Conservation (phyloP, 2,113 vertebrate species). For the Neomonachus schauinslandi region DNA sequence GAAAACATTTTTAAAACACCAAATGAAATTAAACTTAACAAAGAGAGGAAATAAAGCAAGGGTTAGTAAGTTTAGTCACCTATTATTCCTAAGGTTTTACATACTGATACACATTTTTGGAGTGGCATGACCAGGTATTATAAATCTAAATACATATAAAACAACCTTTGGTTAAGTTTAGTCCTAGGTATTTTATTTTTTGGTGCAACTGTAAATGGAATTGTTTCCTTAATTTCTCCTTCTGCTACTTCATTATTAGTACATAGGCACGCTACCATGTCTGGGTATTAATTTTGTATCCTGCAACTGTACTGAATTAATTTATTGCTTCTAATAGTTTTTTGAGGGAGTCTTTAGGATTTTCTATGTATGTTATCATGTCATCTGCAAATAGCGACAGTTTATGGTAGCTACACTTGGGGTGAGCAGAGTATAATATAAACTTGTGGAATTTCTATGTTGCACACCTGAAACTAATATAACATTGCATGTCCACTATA, state of each 20-base stretch:
- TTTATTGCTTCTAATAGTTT: background rate
- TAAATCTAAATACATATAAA: background rate
- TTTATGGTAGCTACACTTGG: background rate
- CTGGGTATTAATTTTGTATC: background rate
- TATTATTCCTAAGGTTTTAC: background rate
- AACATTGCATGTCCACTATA: background rate
- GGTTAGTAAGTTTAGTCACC: background rate
- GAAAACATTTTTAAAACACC: slow-evolving; percentile 46
- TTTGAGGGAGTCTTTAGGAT: background rate
- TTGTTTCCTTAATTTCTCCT: background rate
- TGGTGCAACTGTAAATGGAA: background rate
- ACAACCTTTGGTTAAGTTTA: background rate
- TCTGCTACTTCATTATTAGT: background rate
- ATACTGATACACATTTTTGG: background rate
- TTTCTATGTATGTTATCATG: background rate
- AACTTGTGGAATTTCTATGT: background rate
- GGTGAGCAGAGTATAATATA: background rate
- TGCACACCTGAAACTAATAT: background rate
- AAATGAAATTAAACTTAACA: slow-evolving; percentile 27
- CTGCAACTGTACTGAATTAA: background rate
- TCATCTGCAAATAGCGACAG: background rate
- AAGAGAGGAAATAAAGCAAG: slow-evolving; percentile 40
- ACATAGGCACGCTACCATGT: background rate
- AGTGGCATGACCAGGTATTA: background rate
- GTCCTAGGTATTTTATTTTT: background rate